Conservation (phyloP, 2,113 vertebrate genomes). For the Phocoena sinus region DNA sequence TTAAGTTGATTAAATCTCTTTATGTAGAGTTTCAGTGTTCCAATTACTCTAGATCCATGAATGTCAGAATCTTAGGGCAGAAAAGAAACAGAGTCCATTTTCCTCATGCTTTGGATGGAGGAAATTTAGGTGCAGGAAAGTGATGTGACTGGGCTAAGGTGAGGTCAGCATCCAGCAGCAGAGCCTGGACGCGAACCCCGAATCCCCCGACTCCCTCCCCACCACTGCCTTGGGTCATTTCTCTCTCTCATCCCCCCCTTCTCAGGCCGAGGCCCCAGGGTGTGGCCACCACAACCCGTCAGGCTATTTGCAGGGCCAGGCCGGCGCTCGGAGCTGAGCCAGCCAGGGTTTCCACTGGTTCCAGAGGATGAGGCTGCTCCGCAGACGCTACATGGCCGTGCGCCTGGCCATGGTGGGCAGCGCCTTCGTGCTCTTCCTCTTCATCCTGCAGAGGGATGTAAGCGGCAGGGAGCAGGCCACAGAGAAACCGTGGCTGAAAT, state of each 20-base stretch:
- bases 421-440: constrained; percentile 86
- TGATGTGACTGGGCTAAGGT: neutral
- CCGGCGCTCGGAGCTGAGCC: fast-evolving
- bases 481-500: constrained; percentile 89
- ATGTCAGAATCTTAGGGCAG: neutral
- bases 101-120: neutral
- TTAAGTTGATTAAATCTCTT: neutral
- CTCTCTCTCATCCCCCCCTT: neutral
- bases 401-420: constrained; percentile 87
- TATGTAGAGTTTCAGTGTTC: neutral
- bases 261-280: neutral
- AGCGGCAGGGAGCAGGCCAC: constrained; percentile 60
- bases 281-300: neutral
- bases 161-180: neutral
- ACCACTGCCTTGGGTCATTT: neutral
- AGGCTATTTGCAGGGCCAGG: neutral
- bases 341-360: fast-evolving
- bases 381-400: constrained; percentile 87
- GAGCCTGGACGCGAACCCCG: neutral
- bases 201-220: neutral
- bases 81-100: neutral
- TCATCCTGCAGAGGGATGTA: constrained; percentile 89
- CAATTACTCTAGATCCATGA: neutral
- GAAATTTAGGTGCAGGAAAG: neutral
- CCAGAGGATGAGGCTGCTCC: constrained; percentile 83